Evolutionary conservation across 2,113 vertebrate species (phyloP).

Genomic region (Rissa tridactyla): DNA sequence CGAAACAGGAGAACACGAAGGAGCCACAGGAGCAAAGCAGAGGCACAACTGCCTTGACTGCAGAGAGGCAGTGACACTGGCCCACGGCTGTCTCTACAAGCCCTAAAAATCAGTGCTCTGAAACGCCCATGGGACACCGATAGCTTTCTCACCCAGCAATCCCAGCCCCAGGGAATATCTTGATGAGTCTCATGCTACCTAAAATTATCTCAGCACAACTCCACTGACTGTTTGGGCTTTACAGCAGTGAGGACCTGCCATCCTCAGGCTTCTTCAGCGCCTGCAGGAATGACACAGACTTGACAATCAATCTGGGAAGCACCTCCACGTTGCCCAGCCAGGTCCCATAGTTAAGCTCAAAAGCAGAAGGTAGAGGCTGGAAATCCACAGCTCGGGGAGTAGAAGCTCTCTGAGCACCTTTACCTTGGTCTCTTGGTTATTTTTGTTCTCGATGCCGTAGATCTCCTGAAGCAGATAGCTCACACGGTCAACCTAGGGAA

Average conservation of each 20-base stretch:
- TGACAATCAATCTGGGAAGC: background rate
- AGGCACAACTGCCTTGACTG: background rate
- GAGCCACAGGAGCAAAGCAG: background rate
- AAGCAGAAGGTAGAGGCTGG: background rate
- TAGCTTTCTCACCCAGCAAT: background rate
- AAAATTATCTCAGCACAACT: background rate
- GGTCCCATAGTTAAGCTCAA: background rate
- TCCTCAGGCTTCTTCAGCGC: background rate
- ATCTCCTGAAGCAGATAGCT: conserved; percentile 99
- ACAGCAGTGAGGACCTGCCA: background rate
- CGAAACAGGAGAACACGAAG: background rate
- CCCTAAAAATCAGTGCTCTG: background rate
- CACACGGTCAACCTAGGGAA: conserved; percentile 90
- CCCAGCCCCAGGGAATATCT: background rate
- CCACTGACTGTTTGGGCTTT: background rate
- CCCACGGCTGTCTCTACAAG: background rate
- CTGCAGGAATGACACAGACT: background rate
- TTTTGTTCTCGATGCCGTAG: conserved; percentile 98
- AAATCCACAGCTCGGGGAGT: background rate
- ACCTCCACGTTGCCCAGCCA: background rate
- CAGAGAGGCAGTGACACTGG: background rate
- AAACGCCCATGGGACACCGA: background rate
- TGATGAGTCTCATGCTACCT: background rate
- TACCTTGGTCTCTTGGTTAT: conserved; percentile 98
- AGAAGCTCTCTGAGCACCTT: background rate